These are phyloP conservation scores for Sialis lutaria DNA, from an alignment of 2,888 invertebrate species.

Conservation along the genomic window DNA sequence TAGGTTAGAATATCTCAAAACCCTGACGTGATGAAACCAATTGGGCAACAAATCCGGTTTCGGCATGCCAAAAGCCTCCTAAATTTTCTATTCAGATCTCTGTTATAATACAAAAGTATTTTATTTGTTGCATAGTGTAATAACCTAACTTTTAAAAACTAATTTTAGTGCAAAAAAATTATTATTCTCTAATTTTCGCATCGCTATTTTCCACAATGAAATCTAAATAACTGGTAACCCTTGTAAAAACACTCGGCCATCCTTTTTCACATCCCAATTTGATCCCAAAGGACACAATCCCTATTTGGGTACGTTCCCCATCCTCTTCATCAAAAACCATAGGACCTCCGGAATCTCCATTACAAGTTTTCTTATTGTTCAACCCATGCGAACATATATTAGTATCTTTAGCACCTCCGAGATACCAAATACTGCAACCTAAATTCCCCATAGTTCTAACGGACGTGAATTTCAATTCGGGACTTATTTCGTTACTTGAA, in stretches of 20 bases:
- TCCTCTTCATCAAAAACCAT: background rate
- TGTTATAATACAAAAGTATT: no score
- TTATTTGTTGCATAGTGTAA: no score
- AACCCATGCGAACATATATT: background rate
- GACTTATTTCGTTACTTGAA: no score
- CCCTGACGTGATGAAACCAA: no score
- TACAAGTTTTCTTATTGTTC: background rate
- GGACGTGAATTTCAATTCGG: no score
- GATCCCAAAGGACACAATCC: constrained; percentile 1
- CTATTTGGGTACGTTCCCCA: background rate
- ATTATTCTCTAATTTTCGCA: no score
- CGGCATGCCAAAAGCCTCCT: no score
- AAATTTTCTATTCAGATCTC: no score
- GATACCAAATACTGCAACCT: background rate
- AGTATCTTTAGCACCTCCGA: background rate
- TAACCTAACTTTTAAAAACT: no score
- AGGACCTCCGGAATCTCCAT: constrained; percentile 3
- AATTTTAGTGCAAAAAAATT: no score
- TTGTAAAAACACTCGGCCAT: background rate
- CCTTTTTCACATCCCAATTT: constrained; percentile 1
- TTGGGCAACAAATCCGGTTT: no score
- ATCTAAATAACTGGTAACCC: constrained; percentile 1
- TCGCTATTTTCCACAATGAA: background rate
- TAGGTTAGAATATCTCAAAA: no score
- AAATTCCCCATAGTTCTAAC: background rate